Conservation (phyloP, 35 echinoderm and acorn worm genomes). For the Holothuria glaberrima region DNA sequence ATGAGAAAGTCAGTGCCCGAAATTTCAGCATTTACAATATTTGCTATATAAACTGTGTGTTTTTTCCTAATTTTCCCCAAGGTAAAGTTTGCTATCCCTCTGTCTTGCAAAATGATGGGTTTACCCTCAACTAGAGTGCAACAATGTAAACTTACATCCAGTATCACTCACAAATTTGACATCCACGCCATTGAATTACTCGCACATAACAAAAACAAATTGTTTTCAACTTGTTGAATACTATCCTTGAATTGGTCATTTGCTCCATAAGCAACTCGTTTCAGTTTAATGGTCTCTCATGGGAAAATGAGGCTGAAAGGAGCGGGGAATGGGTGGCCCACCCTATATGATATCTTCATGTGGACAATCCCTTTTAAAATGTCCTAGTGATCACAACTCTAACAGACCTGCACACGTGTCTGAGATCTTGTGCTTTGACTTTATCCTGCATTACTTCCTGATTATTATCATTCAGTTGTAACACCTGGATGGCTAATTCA, state of each 20-base stretch:
- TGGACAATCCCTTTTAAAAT: not conserved
- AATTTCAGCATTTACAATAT: not conserved
- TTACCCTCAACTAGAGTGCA: slow-evolving; percentile 22
- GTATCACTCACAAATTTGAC: slow-evolving; percentile 15
- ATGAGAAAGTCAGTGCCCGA: no score
- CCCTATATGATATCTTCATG: not conserved
- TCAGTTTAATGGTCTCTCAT: no score
- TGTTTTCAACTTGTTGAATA: not conserved
- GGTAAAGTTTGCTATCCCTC: slow-evolving; percentile 10
- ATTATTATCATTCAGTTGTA: no score
- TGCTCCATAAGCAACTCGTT: not conserved
- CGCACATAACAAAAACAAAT: not conserved
- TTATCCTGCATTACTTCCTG: not conserved
- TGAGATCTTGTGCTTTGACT: not conserved
- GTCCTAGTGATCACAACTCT: not conserved
- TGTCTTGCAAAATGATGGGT: not conserved
- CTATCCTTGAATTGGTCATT: not conserved
- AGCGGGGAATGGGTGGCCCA: not conserved
- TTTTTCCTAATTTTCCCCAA: not conserved
- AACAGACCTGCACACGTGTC: not conserved
- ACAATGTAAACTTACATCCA: slow-evolving; percentile 30
- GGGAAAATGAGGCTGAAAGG: not conserved
- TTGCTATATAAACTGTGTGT: not conserved
- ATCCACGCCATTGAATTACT: slow-evolving; percentile 24
- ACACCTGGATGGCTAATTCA: not conserved